Evolutionary conservation across 2,888 invertebrate genomes (phyloP).

Genomic region (Drosophila picticornis): DNA sequence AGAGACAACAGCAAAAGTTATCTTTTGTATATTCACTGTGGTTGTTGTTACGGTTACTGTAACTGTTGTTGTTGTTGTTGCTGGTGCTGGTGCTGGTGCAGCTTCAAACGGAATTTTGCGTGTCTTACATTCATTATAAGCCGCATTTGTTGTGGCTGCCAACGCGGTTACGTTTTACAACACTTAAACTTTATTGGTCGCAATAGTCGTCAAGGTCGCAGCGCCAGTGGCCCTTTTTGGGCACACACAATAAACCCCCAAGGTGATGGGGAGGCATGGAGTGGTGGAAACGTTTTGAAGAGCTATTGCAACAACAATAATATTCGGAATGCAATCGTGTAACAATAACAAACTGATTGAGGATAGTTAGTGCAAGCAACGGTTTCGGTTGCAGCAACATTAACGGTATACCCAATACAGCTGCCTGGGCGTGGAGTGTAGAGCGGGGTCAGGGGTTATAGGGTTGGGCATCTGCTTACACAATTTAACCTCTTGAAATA

Average conservation of each 20-base stretch:
- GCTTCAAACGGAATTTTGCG: conserved; percentile 61
- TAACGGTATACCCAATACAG: not conserved
- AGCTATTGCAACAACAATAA: conserved; percentile 34
- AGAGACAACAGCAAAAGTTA: conserved; percentile 36
- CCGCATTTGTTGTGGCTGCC: conserved; percentile 31
- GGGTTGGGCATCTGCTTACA: not conserved
- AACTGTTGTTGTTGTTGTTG: not conserved
- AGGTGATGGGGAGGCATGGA: not conserved
- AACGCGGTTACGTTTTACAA: conserved; percentile 40
- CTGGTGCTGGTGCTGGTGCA: conserved; percentile 33
- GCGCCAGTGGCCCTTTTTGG: conserved; percentile 36
- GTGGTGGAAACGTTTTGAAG: not conserved
- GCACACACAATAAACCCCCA: not conserved
- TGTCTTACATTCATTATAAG: conserved; percentile 60
- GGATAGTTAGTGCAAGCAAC: conserved; percentile 19
- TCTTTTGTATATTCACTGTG: conserved; percentile 20
- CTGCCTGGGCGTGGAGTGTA: not conserved
- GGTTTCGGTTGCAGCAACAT: conserved; percentile 13
- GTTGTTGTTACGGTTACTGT: not conserved
- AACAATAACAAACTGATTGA: conserved; percentile 33
- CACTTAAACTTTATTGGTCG: conserved; percentile 56
- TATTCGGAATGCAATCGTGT: conserved; percentile 35
- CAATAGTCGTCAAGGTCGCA: conserved; percentile 67
- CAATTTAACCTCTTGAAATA: conserved; percentile 4
- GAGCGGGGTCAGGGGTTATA: too few species aligned